Base-by-base conservation (phyloP, 2,797 vertebrate genomes). In the Chiropotes sagulatus region DNA sequence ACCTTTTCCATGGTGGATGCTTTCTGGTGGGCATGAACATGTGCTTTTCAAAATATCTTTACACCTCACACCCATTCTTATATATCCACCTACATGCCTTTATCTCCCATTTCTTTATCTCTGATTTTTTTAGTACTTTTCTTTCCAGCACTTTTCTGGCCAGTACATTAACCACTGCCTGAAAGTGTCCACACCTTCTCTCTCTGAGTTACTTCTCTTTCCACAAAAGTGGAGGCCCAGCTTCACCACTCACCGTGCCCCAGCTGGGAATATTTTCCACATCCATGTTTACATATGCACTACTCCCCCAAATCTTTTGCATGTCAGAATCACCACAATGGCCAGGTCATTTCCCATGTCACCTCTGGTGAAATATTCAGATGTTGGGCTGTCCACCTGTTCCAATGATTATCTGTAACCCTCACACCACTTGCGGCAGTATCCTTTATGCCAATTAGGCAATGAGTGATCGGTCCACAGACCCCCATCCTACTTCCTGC, bases 381-480 rank as follows among this genome's bases (percentile, higher is more conserved):
- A 15, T 4, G 0, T 0, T 64, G 24, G n/a, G 22, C 70, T 39
- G 11, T 1, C 52, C 6, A 2, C 1, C 4, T n/a, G 5, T 52
- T 15, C 33, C 20, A 58, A 12, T 13, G 17, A 64, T 44, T 26
- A 22, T 5, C 57, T 70, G 44, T 82, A 52, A 54, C 58, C 15
- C n/a, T 81, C 44, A 41, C 10, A 50, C 28, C 28, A 26, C 22
- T 5, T 33, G 5, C 1, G 12, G 15, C 2, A 19, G 36, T 30
- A 7, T 64, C 4, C 5, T 22, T n/a, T 50, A 50, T 44, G 44
- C 52, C 14, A 52, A 3, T n/a, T 48, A n/a, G 78, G 12, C 26
- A 14, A 9, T 50, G 30, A 61, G 12, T 36, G 3, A n/a, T 26
- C 0, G 4, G 15, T 50, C 6, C 0, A 4, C 4, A 58, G 48